Evolutionary conservation across 53 echinoderm and acorn worm species (phyloP).

Genomic region (Hippasteria phrygiana): DNA sequence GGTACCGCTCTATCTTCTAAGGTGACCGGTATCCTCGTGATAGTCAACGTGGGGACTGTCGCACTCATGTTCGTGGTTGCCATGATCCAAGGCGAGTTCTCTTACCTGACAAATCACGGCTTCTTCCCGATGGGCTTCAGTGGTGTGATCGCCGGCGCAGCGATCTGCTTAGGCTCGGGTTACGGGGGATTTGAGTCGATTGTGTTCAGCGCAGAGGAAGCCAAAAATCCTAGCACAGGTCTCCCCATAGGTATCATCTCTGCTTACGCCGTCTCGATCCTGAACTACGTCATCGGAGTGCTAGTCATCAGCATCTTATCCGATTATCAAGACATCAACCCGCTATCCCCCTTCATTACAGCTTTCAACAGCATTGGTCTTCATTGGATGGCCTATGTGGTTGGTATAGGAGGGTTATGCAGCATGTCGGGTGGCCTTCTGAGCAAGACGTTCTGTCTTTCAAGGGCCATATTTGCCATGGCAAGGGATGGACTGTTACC

Average conservation of each 20-base stretch:
- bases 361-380: conserved; percentile 69
- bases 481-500: conserved; percentile 79
- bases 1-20: conserved; percentile 71
- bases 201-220: conserved; percentile 82
- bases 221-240: conserved; percentile 72
- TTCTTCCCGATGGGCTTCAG: conserved; percentile 73
- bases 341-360: conserved; percentile 72
- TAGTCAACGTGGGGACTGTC: conserved; percentile 72
- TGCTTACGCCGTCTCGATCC: conserved; percentile 68
- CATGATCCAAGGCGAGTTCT: conserved; percentile 66
- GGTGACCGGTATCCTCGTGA: conserved; percentile 66
- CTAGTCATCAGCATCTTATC: conserved; percentile 69
- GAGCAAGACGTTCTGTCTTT: conserved; percentile 74
- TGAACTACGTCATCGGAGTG: conserved; percentile 69
- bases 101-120: conserved; percentile 52
- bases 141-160: conserved; percentile 78
- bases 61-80: conserved; percentile 62
- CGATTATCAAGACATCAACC: conserved; percentile 70
- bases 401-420: conserved; percentile 77
- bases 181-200: conserved; percentile 88
- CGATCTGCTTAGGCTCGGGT: conserved; percentile 79
- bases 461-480: conserved; percentile 77
- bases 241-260: conserved; percentile 74
- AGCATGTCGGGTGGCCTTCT: conserved; percentile 80
- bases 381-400: conserved; percentile 79